Evolutionary conservation across 1,140 invertebrate species (phyloP).

Genomic region (Pseudomyrmex flavicornis): DNA sequence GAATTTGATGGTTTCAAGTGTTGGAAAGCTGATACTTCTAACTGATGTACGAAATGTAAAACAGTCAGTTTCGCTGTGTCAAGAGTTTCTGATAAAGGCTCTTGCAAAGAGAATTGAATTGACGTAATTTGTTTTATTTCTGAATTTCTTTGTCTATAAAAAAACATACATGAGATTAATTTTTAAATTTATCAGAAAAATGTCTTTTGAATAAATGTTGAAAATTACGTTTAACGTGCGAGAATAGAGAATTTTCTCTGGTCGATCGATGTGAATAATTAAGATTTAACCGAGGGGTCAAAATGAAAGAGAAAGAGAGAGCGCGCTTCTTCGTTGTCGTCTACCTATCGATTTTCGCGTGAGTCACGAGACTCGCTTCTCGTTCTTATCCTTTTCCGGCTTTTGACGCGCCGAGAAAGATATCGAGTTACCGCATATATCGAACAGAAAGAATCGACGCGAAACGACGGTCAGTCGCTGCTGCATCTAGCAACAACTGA

Average conservation of each 20-base stretch:
- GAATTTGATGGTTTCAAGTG: too few species aligned
- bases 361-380: not conserved
- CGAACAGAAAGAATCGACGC: slow-evolving; percentile 16
- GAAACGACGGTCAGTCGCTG: slow-evolving; percentile 26
- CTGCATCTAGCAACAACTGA: slow-evolving; percentile 28
- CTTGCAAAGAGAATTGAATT: too few species aligned
- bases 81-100: too few species aligned
- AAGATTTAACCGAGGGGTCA: not conserved
- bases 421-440: slow-evolving; percentile 1
- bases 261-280: slow-evolving; percentile 10
- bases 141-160: too few species aligned
- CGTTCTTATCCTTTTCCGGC: not conserved
- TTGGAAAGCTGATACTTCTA: too few species aligned
- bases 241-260: not conserved
- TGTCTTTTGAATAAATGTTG: too few species aligned
- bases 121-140: too few species aligned
- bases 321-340: not conserved
- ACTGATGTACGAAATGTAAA: too few species aligned
- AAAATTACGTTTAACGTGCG: not conserved
- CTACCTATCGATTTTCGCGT: slow-evolving; percentile 7
- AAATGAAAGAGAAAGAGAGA: not conserved
- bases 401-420: slow-evolving; percentile 11
- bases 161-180: too few species aligned
- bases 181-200: too few species aligned
- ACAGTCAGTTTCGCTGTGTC: too few species aligned